Conservation (phyloP, 1,140 invertebrate genomes). For the Trachelipus rathkii region DNA sequence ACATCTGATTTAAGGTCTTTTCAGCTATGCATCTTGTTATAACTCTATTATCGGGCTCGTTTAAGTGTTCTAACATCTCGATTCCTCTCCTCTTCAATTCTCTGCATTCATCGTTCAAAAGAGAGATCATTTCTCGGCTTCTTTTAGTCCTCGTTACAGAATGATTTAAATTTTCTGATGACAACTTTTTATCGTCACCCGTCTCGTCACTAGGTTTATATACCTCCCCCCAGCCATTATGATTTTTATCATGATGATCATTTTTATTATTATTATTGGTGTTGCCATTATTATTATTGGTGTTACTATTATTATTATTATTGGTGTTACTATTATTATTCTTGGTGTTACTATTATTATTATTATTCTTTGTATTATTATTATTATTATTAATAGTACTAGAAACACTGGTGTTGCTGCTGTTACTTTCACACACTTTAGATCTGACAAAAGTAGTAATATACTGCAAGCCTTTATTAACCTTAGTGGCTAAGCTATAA, state of each 20-base stretch:
- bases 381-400: too few relatives aligned
- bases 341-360: too few relatives aligned
- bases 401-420: background rate
- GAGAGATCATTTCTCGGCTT: conserved; percentile 21
- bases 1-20: background rate
- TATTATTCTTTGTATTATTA: too few relatives aligned
- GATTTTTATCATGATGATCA: too few relatives aligned
- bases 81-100: conserved; percentile 28
- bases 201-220: too few relatives aligned
- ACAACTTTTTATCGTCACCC: too few relatives aligned
- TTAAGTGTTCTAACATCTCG: conserved; percentile 21
- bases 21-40: conserved; percentile 28
- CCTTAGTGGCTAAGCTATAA: background rate
- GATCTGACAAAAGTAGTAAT: background rate
- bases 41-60: conserved; percentile 15
- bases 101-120: conserved; percentile 34
- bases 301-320: too few relatives aligned
- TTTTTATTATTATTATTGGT: too few relatives aligned
- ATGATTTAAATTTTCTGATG: background rate
- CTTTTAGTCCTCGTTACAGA: background rate
- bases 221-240: too few relatives aligned
- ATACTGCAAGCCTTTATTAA: conserved; percentile 1
- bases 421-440: background rate
- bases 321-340: too few relatives aligned
- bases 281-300: too few relatives aligned